Conservation (phyloP, 2,888 invertebrate species). For the Schrankia costaestrigalis region DNA sequence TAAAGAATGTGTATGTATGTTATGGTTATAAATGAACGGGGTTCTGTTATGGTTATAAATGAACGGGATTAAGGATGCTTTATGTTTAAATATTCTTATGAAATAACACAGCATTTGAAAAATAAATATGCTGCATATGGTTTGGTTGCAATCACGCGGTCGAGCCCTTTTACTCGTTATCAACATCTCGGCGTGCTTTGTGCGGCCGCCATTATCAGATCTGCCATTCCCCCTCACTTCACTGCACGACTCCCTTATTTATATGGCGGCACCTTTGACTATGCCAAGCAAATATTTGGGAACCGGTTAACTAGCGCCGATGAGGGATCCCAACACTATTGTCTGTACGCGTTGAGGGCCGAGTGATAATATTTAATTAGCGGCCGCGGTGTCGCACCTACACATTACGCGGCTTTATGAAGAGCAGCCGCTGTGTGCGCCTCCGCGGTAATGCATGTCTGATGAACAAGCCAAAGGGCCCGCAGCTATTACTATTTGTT, state of each 20-base stretch:
- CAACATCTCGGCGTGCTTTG: slow-evolving; percentile 64
- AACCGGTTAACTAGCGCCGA: slow-evolving; percentile 72
- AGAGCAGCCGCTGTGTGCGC: slow-evolving; percentile 30
- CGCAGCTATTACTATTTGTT: slow-evolving; percentile 63
- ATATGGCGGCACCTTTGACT: slow-evolving; percentile 71
- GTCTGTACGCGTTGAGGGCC: slow-evolving; percentile 65
- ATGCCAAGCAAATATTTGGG: slow-evolving; percentile 70
- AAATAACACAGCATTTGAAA: slow-evolving; percentile 35
- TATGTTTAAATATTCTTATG: slow-evolving; percentile 3
- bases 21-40: too few relatives aligned
- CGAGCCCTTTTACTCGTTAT: slow-evolving; percentile 46
- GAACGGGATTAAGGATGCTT: slow-evolving; percentile 12
- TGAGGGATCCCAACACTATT: slow-evolving; percentile 66
- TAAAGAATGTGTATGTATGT: too few relatives aligned
- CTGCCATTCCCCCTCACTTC: slow-evolving; percentile 47
- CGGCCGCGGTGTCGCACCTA: slow-evolving; percentile 71
- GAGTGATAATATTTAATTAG: slow-evolving; percentile 79
- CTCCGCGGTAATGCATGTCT: slow-evolving; percentile 43
- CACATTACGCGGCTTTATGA: slow-evolving; percentile 57
- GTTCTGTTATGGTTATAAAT: too few relatives aligned
- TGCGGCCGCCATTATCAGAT: slow-evolving; percentile 63
- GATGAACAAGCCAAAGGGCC: slow-evolving; percentile 57
- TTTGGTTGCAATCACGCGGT: slow-evolving; percentile 50
- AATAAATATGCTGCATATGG: slow-evolving; percentile 45
- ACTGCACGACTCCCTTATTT: slow-evolving; percentile 55